Evolutionary conservation across 1,140 invertebrate species (phyloP).

Genomic region (Scaptomyza pallida): DNA sequence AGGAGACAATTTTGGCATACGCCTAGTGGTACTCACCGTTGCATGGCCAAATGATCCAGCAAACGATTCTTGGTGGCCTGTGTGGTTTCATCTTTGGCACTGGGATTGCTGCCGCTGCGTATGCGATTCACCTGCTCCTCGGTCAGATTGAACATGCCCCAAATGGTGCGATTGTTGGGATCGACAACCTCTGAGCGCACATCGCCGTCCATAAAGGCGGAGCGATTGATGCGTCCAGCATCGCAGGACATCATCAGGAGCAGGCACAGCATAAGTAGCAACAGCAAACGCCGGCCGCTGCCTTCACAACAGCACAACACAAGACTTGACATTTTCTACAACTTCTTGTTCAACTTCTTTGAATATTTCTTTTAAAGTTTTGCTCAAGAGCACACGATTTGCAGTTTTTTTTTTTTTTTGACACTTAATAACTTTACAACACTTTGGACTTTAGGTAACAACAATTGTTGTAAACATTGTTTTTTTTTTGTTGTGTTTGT

Average conservation of each 20-base stretch:
- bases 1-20: slow-evolving; percentile 5
- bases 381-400: neutral
- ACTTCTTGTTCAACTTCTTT: neutral
- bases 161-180: slow-evolving; percentile 72
- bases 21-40: slow-evolving; percentile 54
- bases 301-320: slow-evolving; percentile 35
- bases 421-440: slow-evolving; percentile 2
- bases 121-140: slow-evolving; percentile 69
- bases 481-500: slow-evolving; percentile 19
- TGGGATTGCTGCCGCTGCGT: slow-evolving; percentile 52
- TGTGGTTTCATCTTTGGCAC: slow-evolving; percentile 40
- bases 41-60: slow-evolving; percentile 46
- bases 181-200: slow-evolving; percentile 72
- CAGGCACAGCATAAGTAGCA: slow-evolving; percentile 40
- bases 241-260: slow-evolving; percentile 43
- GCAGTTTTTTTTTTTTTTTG: neutral
- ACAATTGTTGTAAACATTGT: slow-evolving; percentile 4
- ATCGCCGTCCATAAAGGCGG: slow-evolving; percentile 60
- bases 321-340: slow-evolving; percentile 44
- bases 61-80: slow-evolving; percentile 28
- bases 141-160: slow-evolving; percentile 72
- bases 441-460: neutral
- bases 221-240: slow-evolving; percentile 52
- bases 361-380: neutral
- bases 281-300: slow-evolving; percentile 28